A percentile compares a stretch with the other conserved stretches of the same genome.
Conservation (phyloP, 2,797 vertebrate genomes). For the Rhyacichthys aspro region DNA sequence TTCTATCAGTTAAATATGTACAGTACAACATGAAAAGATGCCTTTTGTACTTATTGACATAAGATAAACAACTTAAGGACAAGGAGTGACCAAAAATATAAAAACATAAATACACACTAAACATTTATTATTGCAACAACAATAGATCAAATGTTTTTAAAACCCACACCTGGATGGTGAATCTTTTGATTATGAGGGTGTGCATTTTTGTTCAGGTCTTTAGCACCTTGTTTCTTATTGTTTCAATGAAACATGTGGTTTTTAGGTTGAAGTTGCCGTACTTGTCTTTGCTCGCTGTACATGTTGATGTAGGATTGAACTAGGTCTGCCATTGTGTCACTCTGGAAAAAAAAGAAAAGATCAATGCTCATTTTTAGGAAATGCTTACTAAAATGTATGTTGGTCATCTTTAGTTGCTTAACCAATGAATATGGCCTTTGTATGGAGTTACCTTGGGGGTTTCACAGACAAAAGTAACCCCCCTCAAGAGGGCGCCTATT, state of each 20-base stretch:
- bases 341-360: conserved; percentile 72
- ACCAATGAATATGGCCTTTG: neutral
- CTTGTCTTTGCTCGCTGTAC: conserved; percentile 74
- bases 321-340: conserved; percentile 91
- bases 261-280: conserved; percentile 52
- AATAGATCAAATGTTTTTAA: conserved; percentile 7
- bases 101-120: neutral
- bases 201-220: conserved; percentile 3
- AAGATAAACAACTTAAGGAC: neutral
- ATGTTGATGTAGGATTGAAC: conserved; percentile 87
- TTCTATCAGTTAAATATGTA: conserved; percentile 2
- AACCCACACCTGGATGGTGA: conserved; percentile 12
- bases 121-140: conserved; percentile 5
- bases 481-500: conserved; percentile 83
- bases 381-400: neutral
- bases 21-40: neutral
- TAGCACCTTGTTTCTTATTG: neutral
- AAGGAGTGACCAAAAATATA: neutral
- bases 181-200: neutral
- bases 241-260: conserved; percentile 49
- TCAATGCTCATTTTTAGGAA: neutral
- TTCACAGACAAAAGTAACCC: conserved; percentile 86
- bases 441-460: conserved; percentile 82
- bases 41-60: too few species aligned
- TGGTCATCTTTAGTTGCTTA: neutral